Conservation (phyloP, 2,113 vertebrate genomes). For the Megaceryle maxima region DNA sequence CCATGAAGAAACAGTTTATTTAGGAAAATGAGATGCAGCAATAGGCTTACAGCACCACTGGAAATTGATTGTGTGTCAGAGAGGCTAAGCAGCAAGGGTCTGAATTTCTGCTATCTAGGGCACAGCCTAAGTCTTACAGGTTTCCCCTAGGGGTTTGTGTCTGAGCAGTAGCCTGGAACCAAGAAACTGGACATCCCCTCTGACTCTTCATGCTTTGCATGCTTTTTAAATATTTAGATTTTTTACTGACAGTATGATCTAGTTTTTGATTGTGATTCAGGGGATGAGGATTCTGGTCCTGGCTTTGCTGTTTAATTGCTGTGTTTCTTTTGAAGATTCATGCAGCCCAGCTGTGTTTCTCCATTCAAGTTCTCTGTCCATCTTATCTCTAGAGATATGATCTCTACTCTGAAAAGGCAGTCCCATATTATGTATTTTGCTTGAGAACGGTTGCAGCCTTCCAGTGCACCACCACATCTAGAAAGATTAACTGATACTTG, state of each 20-base stretch:
- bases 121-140: neutral
- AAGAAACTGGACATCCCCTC: neutral
- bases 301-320: neutral
- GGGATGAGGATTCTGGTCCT: neutral
- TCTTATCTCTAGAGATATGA: neutral
- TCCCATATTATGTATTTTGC: neutral
- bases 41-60: neutral
- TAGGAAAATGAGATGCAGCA: neutral
- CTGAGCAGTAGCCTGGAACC: neutral
- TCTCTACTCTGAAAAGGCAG: neutral
- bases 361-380: neutral
- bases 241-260: neutral
- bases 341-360: neutral
- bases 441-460: neutral
- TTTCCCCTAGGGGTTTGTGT: neutral
- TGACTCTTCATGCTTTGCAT: neutral
- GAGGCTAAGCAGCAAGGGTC: neutral
- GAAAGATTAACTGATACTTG: neutral
- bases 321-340: neutral
- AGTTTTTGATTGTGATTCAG: neutral
- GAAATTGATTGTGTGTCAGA: slow-evolving; percentile 5
- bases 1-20: neutral
- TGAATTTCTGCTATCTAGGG: neutral
- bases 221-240: neutral
- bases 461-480: neutral